Conservation (phyloP, 2,888 invertebrate species). For the Auanema sp. region DNA sequence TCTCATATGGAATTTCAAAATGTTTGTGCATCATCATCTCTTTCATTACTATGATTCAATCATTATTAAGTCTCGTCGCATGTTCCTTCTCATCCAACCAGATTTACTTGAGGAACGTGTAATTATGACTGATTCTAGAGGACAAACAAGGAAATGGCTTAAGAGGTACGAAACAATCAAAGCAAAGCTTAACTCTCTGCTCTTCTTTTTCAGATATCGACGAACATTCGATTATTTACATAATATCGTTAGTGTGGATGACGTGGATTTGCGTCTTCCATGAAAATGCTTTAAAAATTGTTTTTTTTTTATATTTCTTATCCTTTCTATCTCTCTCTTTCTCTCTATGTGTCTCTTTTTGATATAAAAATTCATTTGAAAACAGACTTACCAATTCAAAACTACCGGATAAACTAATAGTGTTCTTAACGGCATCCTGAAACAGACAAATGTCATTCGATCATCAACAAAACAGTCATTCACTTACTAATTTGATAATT, state of each 20-base stretch:
- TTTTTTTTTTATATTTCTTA: too few relatives aligned
- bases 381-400: constrained; percentile 60
- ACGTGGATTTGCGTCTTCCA: not conserved
- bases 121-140: constrained; percentile 32
- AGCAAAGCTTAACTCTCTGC: constrained; percentile 5
- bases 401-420: constrained; percentile 61
- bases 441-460: constrained; percentile 13
- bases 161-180: constrained; percentile 37
- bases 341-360: not conserved
- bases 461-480: constrained; percentile 2
- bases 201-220: constrained; percentile 23
- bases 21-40: constrained; percentile 10
- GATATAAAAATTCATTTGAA: constrained; percentile 3
- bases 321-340: too few relatives aligned
- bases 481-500: constrained; percentile 60
- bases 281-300: not conserved
- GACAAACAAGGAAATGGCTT: constrained; percentile 39
- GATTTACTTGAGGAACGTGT: constrained; percentile 47
- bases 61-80: constrained; percentile 34
- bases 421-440: constrained; percentile 63
- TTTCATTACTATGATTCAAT: not conserved
- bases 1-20: constrained; percentile 28
- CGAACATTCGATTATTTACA: constrained; percentile 38
- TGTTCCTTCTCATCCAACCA: constrained; percentile 39
- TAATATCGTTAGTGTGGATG: constrained; percentile 19